phyloP scores from a whole-genome alignment of 2,888 invertebrate genomes.

The Molorchus minor region DNA sequence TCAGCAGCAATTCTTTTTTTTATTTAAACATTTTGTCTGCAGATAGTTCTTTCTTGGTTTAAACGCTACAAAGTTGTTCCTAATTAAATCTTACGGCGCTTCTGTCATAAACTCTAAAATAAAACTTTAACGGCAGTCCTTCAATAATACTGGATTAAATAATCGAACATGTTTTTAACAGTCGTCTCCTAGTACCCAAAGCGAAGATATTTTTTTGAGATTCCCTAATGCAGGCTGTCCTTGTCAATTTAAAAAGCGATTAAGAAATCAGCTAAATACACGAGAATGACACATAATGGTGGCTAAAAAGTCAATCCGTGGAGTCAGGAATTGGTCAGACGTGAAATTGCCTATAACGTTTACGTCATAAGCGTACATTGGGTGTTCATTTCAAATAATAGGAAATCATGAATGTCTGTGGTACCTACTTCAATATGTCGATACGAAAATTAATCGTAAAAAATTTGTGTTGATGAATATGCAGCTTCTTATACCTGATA shows the following conservation, averaged over 20 bases:
- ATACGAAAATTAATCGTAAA: too few relatives aligned
- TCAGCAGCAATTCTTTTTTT: not conserved
- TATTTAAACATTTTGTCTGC: not conserved
- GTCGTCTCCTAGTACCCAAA: too few relatives aligned
- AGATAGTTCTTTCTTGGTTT: slow-evolving; percentile 14
- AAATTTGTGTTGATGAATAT: too few relatives aligned
- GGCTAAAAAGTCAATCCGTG: not conserved
- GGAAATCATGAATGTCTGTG: too few relatives aligned
- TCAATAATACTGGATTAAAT: slow-evolving; percentile 1
- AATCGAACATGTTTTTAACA: slow-evolving; percentile 8
- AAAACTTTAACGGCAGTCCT: slow-evolving; percentile 1
- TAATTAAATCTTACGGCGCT: slow-evolving; percentile 20
- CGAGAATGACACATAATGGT: not conserved
- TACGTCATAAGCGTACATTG: not conserved
- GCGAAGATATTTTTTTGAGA: too few relatives aligned
- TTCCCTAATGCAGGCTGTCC: not conserved
- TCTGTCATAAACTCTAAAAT: slow-evolving; percentile 4
- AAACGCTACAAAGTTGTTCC: slow-evolving; percentile 28
- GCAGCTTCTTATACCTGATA: too few relatives aligned
- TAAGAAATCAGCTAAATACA: not conserved
- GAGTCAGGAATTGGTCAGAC: not conserved
- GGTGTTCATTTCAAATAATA: not conserved
- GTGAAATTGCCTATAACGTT: not conserved
- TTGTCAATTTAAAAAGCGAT: slow-evolving; percentile 2
- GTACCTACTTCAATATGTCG: too few relatives aligned